Evolutionary conservation across 1,140 invertebrate genomes (phyloP), one percentile per base, ranked within the genome.

Genomic region (Protaetia brevitarsis): DNA sequence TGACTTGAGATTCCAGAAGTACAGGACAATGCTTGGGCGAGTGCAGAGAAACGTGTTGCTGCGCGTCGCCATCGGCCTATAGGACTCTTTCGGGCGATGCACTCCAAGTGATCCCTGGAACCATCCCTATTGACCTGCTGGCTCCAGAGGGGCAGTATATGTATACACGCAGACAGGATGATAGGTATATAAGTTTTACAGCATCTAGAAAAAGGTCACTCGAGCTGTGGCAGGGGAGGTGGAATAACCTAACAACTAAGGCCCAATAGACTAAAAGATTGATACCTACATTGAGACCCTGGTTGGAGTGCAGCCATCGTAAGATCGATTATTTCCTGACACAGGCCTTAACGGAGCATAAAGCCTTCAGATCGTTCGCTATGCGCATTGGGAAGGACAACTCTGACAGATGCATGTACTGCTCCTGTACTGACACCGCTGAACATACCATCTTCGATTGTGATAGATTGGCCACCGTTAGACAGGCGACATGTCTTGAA

Each of bases 231-330:
- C 67, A 66, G 37, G 27, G 41, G 4, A 61, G 45, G 59, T 69
- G 68, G 61, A 23, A 59, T 21, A 30, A 7, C 10, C n/a, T 51
- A 23, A 63, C 3, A 16, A 23, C 6, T 6, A 69, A 56, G 16
- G 64, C 41, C 4, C 26, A 41, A 30, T 69, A 60, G 67, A 69
- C 67, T 2, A 69, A 60, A 60, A 37, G 26, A 37, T 26, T 66
- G 5, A 69, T 66, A 21, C 27, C 5, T 36, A 26, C 58, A 41
- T 4, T 69, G 16, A 34, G 27, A 0, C 2, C n/a, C 8, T 69
- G 64, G 65, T n/a, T 63, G 3, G 36, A 66, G 6, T 69, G 64
- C 13, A 31, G 7, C 28, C 60, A 68, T n/a, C n/a, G 31, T 11
- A 21, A 0, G 7, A 28, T 11, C 6, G 36, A 63, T 10, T 68